Base-by-base conservation (phyloP, 2,113 vertebrate species). In the Phylloscopus trochilus region DNA sequence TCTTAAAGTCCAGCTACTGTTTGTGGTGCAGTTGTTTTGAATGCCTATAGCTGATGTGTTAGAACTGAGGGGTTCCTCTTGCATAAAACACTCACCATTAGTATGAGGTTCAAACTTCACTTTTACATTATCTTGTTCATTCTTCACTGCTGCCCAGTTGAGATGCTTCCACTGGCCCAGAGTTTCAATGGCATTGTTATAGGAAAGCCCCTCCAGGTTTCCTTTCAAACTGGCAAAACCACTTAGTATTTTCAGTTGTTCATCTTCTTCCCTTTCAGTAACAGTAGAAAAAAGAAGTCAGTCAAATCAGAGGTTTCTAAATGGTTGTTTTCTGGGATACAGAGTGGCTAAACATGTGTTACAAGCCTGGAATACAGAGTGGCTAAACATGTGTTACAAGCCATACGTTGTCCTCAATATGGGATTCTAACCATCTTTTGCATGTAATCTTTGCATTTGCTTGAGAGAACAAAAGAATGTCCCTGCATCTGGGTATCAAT, bases 71-170 rank as follows among this genome's bases (percentile, higher is more conserved):
- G 98, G 95, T 47, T 97, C 97, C 13, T 98, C 97, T 16, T 98
- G 97, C 90, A 93, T 75, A 20, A 98, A 98, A 95, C 94, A 98
- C n/a, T 96, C 97, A 24, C 98, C 97, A 0, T 91, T 95, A 64
- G 76, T 90, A 39, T 95, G 77, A 55, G 96, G 80, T 35, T 97
- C 96, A 75, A 94, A 97, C 93, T 97, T 98, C 83, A 96, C 97
- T 97, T 98, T 99, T 93, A 98, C 73, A 66, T 94, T 89, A 6
- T 97, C 97, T 78, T 93, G 96, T 46, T 98, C 97, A 15, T 97
- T 98, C 94, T 97, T 98, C 39, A 98, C 98, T 10, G 97, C 92
- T 46, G 94, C 96, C 98, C 99, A 99, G 74, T 97, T 97, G n/a
- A 97, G 97, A 60, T 98, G 98, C 81, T 98, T 98, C 63, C 90